Percentiles rank a stretch among this genome's conserved stretches.
Conservation (phyloP, 1,140 invertebrate genomes). For the Drosophila erecta region DNA sequence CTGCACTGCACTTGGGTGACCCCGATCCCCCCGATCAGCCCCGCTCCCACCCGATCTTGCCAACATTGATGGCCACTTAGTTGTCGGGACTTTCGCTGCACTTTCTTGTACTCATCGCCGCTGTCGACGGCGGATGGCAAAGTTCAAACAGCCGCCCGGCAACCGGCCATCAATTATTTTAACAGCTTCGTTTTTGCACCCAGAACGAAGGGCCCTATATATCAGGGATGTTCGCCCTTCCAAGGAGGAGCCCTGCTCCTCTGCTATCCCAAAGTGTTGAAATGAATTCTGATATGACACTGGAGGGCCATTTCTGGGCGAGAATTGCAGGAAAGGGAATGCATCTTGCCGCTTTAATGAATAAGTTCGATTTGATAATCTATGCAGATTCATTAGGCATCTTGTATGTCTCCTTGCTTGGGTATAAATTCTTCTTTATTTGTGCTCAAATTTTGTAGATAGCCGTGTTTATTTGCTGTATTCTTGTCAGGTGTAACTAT, state of each 20-base stretch:
- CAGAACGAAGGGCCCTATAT: constrained; percentile 34
- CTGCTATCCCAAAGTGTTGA: constrained; percentile 36
- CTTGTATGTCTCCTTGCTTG: not conserved
- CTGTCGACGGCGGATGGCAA: constrained; percentile 37
- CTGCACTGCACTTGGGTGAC: constrained; percentile 25
- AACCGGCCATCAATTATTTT: constrained; percentile 81
- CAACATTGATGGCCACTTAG: constrained; percentile 70
- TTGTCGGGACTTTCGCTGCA: constrained; percentile 67
- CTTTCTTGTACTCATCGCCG: constrained; percentile 48
- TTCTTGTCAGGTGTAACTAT: too few relatives aligned
- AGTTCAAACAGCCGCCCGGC: constrained; percentile 72
- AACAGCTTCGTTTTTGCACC: constrained; percentile 66
- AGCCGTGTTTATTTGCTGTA: too few relatives aligned
- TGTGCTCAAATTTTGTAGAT: too few relatives aligned
- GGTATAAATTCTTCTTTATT: not conserved
- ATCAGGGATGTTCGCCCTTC: constrained; percentile 33
- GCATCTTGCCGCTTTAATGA: not conserved
- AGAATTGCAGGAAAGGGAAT: constrained; percentile 6
- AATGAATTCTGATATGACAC: constrained; percentile 78
- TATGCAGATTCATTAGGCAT: too few relatives aligned
- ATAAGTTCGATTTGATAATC: not conserved
- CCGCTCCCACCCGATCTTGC: not conserved
- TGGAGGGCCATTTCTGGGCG: constrained; percentile 28
- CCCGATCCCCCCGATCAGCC: not conserved
- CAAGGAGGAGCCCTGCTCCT: constrained; percentile 6